Evolutionary conservation across 2,888 invertebrate genomes (phyloP).

Genomic region (Trissolcus japonicus): DNA sequence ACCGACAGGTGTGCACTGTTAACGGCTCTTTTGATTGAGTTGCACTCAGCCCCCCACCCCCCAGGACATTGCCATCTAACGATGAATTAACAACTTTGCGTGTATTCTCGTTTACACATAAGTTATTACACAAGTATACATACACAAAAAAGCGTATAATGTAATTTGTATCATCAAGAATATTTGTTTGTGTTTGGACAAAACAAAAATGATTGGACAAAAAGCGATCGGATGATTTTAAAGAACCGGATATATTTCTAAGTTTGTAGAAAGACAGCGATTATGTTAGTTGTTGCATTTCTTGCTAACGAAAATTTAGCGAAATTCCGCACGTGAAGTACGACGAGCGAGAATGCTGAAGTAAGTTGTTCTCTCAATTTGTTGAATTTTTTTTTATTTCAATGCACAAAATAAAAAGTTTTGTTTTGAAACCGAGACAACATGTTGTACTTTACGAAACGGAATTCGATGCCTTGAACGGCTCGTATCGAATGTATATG

Average conservation of each 20-base stretch:
- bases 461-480: slow-evolving; percentile 19
- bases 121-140: slow-evolving; percentile 38
- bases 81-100: slow-evolving; percentile 44
- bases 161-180: slow-evolving; percentile 5
- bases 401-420: slow-evolving; percentile 1
- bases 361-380: not conserved
- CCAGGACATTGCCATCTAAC: slow-evolving; percentile 45
- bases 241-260: slow-evolving; percentile 10
- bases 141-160: slow-evolving; percentile 12
- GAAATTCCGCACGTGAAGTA: slow-evolving; percentile 24
- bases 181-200: slow-evolving; percentile 22
- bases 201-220: slow-evolving; percentile 11
- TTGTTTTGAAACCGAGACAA: slow-evolving; percentile 3
- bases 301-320: slow-evolving; percentile 24
- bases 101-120: slow-evolving; percentile 43
- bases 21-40: slow-evolving; percentile 40
- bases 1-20: slow-evolving; percentile 25
- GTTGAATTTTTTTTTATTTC: not conserved
- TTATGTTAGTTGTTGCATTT: slow-evolving; percentile 33
- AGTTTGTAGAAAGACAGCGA: slow-evolving; percentile 28
- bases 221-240: not conserved
- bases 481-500: slow-evolving; percentile 47
- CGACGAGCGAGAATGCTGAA: slow-evolving; percentile 4
- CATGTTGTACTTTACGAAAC: slow-evolving; percentile 29
- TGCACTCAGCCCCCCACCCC: slow-evolving; percentile 22